Evolutionary conservation across 92 coral and sea anemone genomes (phyloP).

Genomic region (Porites evermanni): DNA sequence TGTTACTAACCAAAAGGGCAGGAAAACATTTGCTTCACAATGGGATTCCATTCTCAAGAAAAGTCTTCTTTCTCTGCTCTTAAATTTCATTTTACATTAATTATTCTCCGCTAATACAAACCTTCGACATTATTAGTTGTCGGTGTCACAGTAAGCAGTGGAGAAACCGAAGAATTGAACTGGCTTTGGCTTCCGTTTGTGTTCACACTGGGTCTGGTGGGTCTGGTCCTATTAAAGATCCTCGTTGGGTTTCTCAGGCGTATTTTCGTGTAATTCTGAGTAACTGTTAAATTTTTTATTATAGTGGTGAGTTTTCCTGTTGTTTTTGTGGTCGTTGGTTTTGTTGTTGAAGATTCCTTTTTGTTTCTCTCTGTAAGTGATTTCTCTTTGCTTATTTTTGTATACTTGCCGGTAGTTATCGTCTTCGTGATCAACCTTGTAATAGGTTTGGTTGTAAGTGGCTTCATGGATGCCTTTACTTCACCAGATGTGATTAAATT

Average conservation of each 20-base stretch:
- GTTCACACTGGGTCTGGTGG: background rate
- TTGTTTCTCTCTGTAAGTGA: background rate
- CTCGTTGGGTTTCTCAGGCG: background rate
- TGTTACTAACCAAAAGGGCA: too few relatives aligned
- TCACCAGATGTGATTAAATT: background rate
- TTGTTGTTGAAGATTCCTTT: background rate
- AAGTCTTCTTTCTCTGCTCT: too few relatives aligned
- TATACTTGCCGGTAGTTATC: too few relatives aligned
- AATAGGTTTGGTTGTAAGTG: too few relatives aligned
- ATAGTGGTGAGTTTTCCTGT: too few relatives aligned
- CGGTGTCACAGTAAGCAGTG: background rate
- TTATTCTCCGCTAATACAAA: background rate
- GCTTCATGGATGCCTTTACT: too few relatives aligned
- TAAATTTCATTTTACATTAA: too few relatives aligned
- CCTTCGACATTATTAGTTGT: constrained; percentile 5
- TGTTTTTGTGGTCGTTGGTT: too few relatives aligned
- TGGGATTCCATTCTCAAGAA: too few relatives aligned
- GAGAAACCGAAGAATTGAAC: background rate
- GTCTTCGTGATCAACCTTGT: too few relatives aligned
- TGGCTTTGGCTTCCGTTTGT: background rate
- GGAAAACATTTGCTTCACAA: too few relatives aligned
- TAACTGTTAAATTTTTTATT: background rate
- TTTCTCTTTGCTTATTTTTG: background rate
- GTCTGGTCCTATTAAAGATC: background rate
- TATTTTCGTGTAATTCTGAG: background rate